These are phyloP conservation scores for Sarcophaga peregrina DNA, from an alignment of 1,140 invertebrate species.

Conservation along the genomic window DNA sequence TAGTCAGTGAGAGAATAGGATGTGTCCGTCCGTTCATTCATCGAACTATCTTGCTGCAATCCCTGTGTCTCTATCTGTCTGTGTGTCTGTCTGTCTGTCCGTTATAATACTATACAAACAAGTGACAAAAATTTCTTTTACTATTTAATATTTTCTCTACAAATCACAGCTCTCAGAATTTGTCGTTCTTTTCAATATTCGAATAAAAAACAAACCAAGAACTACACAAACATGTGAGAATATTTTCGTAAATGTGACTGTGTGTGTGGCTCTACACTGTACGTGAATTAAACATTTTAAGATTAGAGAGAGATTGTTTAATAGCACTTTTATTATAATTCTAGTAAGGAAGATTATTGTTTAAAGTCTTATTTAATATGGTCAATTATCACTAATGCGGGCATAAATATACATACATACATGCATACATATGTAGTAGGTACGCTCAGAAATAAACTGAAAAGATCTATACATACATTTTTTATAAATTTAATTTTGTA, in stretches of 20 bases:
- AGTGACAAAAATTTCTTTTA: background rate
- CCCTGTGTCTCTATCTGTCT: no score
- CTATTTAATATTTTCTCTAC: background rate
- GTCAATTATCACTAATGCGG: background rate
- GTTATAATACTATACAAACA: background rate
- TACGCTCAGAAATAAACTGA: no score
- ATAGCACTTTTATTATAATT: background rate
- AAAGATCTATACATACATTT: no score
- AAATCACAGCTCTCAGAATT: conserved; percentile 3
- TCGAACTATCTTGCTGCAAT: no score
- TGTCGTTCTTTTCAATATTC: background rate
- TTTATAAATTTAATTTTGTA: no score
- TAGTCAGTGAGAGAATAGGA: no score
- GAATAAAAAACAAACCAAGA: background rate
- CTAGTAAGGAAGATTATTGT: background rate
- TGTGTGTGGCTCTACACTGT: background rate
- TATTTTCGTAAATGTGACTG: background rate
- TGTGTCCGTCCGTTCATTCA: no score
- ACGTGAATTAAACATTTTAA: conserved; percentile 7
- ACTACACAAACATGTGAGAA: background rate
- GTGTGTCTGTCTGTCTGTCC: background rate
- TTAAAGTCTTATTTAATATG: background rate
- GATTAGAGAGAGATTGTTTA: background rate
- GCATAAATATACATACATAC: background rate
- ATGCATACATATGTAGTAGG: no score